Evolutionary conservation across 2,113 vertebrate species (phyloP).

Genomic region (Petrocephalus zakoni): DNA sequence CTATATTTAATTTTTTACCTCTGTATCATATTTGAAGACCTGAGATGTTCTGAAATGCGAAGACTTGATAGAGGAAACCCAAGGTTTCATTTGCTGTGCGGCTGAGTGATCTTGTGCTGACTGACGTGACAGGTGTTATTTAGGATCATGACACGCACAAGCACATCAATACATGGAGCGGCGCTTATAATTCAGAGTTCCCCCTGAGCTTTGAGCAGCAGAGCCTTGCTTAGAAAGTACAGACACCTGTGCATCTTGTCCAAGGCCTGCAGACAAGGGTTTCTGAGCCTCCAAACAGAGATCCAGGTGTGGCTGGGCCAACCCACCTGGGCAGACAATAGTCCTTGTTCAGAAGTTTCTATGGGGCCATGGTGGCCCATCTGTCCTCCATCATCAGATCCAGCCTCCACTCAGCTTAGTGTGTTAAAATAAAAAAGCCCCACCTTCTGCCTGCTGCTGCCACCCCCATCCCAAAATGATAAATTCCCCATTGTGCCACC

Average conservation of each 20-base stretch:
- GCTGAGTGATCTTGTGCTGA: background rate
- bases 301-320: slow-evolving; percentile 17
- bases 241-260: background rate
- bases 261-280: background rate
- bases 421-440: slow-evolving; percentile 28
- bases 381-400: slow-evolving; percentile 10
- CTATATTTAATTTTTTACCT: background rate
- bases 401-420: slow-evolving; percentile 30
- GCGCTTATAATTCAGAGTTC: background rate
- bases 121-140: background rate
- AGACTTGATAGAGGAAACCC: background rate
- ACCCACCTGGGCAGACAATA: slow-evolving; percentile 19
- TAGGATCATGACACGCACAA: background rate
- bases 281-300: background rate
- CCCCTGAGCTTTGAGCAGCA: background rate
- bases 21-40: background rate
- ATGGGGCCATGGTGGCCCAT: slow-evolving; percentile 20
- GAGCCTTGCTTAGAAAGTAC: background rate
- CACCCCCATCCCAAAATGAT: background rate
- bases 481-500: background rate
- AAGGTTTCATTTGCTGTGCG: background rate
- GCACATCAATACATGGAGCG: background rate
- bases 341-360: background rate
- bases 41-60: background rate
- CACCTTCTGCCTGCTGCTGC: background rate